Conservation (phyloP, 1,140 invertebrate genomes). For the Drosophila pseudoobscura region DNA sequence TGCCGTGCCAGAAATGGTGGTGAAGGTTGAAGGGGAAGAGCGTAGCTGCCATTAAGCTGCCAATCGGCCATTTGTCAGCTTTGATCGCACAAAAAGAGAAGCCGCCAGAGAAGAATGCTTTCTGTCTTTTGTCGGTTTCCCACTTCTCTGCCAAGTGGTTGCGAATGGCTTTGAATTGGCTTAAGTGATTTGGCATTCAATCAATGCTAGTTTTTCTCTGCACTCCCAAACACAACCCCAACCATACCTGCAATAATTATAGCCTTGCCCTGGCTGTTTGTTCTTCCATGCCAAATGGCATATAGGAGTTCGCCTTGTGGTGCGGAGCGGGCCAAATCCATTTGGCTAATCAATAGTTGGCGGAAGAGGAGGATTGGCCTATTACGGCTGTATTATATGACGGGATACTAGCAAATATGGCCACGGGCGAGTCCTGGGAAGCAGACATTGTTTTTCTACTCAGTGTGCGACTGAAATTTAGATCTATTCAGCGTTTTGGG, state of each 20-base stretch:
- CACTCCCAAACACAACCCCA: neutral
- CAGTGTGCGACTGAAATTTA: slow-evolving; percentile 54
- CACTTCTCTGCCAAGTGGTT: slow-evolving; percentile 63
- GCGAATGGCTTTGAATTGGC: slow-evolving; percentile 69
- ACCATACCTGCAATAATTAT: slow-evolving; percentile 51
- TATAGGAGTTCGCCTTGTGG: slow-evolving; percentile 45
- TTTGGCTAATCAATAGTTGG: slow-evolving; percentile 61
- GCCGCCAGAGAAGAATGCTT: too few species aligned
- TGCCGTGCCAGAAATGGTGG: slow-evolving; percentile 8
- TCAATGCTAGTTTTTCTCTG: slow-evolving; percentile 42
- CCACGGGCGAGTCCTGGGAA: slow-evolving; percentile 30
- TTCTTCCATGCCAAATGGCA: slow-evolving; percentile 42
- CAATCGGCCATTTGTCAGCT: slow-evolving; percentile 64
- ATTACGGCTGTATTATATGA: slow-evolving; percentile 66
- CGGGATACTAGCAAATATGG: slow-evolving; percentile 37
- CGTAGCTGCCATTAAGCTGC: slow-evolving; percentile 73
- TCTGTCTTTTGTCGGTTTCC: slow-evolving; percentile 1
- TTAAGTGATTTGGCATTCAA: slow-evolving; percentile 76
- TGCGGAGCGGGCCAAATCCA: slow-evolving; percentile 13
- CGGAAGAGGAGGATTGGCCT: slow-evolving; percentile 1
- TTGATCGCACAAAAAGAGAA: too few species aligned
- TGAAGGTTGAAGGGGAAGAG: slow-evolving; percentile 59
- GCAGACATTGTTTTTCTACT: slow-evolving; percentile 16
- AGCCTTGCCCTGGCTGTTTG: slow-evolving; percentile 54
- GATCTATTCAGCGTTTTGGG: slow-evolving; percentile 65